A percentile compares a stretch with the other conserved stretches of the same genome.
Conservation (phyloP, 2,888 invertebrate genomes). For the Drosophila paranaensis region DNA sequence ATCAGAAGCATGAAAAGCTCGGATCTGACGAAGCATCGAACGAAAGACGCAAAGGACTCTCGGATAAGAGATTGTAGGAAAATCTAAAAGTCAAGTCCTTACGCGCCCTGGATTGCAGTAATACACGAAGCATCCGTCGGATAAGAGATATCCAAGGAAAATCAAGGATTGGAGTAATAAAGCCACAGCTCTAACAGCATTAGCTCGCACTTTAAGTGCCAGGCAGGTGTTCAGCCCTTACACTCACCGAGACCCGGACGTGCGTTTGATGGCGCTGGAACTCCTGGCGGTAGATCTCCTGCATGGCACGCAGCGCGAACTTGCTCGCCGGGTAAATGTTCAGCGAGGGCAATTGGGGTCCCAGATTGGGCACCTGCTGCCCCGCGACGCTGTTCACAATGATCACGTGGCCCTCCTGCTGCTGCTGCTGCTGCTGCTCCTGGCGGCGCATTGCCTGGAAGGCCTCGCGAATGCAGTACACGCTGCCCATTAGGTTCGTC, state of each 20-base stretch:
- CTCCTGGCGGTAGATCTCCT: slow-evolving; percentile 84
- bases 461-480: slow-evolving; percentile 86
- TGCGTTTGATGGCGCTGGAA: slow-evolving; percentile 80
- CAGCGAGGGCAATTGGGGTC: slow-evolving; percentile 79
- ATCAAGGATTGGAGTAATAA: too few relatives aligned
- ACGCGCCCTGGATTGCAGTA: too few relatives aligned
- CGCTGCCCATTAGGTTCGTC: slow-evolving; percentile 85
- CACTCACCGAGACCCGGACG: slow-evolving; percentile 83
- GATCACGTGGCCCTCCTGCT: slow-evolving; percentile 86
- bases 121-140: neutral
- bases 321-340: slow-evolving; percentile 85
- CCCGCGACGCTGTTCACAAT: slow-evolving; percentile 85
- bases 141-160: neutral
- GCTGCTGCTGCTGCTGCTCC: slow-evolving; percentile 30
- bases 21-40: too few relatives aligned
- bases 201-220: neutral
- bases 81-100: too few relatives aligned
- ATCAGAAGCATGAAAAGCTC: too few relatives aligned
- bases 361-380: slow-evolving; percentile 82
- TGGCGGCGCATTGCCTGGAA: slow-evolving; percentile 85
- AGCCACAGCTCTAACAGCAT: neutral
- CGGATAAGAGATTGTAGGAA: too few relatives aligned
- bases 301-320: slow-evolving; percentile 84
- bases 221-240: neutral
- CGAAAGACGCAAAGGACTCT: too few relatives aligned